phyloP scores from a whole-genome alignment of 2,888 invertebrate species.

The Adela reaumurella region DNA sequence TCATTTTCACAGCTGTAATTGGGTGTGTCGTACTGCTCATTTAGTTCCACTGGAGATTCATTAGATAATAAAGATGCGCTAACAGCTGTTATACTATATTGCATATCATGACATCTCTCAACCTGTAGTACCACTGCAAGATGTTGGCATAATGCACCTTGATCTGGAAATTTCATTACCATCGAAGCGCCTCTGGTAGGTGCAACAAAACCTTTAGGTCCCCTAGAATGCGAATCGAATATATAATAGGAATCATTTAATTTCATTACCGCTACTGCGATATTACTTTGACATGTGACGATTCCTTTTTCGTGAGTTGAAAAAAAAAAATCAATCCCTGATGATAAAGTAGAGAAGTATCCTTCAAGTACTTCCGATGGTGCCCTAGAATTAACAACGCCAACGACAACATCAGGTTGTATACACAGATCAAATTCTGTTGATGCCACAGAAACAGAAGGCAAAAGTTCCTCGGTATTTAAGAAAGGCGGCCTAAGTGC shows the following conservation, averaged over 20 bases:
- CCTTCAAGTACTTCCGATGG: background rate
- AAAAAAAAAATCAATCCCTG: background rate
- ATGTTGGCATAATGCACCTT: slow-evolving; percentile 3
- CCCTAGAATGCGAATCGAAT: slow-evolving; percentile 6
- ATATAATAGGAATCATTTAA: slow-evolving; percentile 3
- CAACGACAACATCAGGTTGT: background rate
- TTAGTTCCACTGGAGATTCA: background rate
- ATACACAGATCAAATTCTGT: too few relatives aligned
- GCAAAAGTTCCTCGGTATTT: too few relatives aligned
- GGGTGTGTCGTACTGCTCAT: background rate
- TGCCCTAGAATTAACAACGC: background rate
- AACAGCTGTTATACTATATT: background rate
- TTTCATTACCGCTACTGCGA: background rate
- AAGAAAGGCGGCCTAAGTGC: too few relatives aligned
- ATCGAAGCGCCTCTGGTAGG: slow-evolving; percentile 2
- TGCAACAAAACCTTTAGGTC: slow-evolving; percentile 4
- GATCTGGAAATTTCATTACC: slow-evolving; percentile 4
- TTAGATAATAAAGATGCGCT: background rate
- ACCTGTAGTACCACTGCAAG: slow-evolving; percentile 1
- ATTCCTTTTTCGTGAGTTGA: background rate
- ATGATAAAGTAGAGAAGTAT: background rate
- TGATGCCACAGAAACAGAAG: too few relatives aligned
- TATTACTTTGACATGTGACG: background rate
- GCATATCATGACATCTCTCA: slow-evolving; percentile 1
- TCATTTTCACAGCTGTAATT: background rate